Conservation (phyloP, 53 echinoderm and acorn worm genomes). For the Echinometra lucunter region DNA sequence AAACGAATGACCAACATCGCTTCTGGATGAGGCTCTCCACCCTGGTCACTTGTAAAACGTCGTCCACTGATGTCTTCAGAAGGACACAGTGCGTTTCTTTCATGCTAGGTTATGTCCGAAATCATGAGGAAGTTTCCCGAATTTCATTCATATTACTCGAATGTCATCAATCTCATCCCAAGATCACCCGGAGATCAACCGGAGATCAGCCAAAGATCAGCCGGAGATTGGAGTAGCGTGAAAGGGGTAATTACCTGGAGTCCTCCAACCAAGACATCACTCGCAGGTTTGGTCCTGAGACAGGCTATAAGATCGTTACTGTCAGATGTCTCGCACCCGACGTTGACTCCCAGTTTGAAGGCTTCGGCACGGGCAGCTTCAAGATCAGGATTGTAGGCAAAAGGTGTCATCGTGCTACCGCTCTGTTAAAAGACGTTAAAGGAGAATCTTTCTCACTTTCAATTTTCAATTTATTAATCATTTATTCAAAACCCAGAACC, state of each 20-base stretch:
- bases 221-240: background rate
- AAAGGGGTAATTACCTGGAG: conserved; percentile 40
- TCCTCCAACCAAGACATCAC: conserved; percentile 43
- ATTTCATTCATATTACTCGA: background rate
- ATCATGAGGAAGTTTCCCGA: background rate
- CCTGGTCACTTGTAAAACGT: background rate
- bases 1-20: too few relatives aligned
- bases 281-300: conserved; percentile 55
- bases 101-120: background rate
- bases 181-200: background rate
- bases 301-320: conserved; percentile 55
- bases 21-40: background rate
- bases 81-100: too few relatives aligned
- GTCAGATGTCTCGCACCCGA: conserved; percentile 4
- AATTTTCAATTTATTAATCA: too few relatives aligned
- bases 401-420: conserved; percentile 63
- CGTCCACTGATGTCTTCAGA: background rate
- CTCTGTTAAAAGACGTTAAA: conserved; percentile 3
- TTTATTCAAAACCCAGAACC: too few relatives aligned
- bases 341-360: conserved; percentile 55
- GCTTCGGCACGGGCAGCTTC: conserved; percentile 62
- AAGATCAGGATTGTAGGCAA: conserved; percentile 66
- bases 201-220: too few relatives aligned
- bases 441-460: too few relatives aligned
- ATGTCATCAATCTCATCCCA: background rate